Evolutionary conservation across 2,888 invertebrate genomes (phyloP).

Genomic region (Epirrhoe tristata): DNA sequence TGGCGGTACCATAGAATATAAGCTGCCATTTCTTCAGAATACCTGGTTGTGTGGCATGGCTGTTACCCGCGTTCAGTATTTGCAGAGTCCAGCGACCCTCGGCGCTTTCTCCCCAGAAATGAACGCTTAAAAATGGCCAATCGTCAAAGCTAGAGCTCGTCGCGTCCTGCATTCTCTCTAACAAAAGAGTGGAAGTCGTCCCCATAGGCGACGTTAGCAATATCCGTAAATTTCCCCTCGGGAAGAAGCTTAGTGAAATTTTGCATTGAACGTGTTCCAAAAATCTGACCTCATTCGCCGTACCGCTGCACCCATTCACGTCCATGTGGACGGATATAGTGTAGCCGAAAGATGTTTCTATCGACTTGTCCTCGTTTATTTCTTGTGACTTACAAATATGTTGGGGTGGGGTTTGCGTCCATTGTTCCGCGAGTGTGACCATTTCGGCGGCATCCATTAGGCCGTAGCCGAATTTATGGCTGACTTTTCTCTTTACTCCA

Average conservation of each 20-base stretch:
- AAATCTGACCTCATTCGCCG: constrained; percentile 94
- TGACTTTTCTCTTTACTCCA: constrained; percentile 96
- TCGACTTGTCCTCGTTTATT: constrained; percentile 92
- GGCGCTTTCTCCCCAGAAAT: constrained; percentile 98
- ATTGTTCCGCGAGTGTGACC: constrained; percentile 96
- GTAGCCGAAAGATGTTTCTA: constrained; percentile 91
- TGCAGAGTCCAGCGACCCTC: constrained; percentile 95
- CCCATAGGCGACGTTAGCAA: constrained; percentile 96
- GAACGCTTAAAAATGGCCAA: constrained; percentile 99
- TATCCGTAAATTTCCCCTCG: constrained; percentile 96
- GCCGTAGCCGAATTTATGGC: constrained; percentile 99
- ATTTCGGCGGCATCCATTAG: constrained; percentile 98
- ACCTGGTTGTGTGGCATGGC: constrained; percentile 93
- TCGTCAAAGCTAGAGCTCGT: constrained; percentile 97
- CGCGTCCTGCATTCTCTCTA: constrained; percentile 96
- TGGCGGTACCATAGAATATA: constrained; percentile 97
- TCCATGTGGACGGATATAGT: constrained; percentile 94
- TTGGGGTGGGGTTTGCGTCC: constrained; percentile 97
- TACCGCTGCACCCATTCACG: constrained; percentile 95
- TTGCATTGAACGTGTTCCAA: constrained; percentile 99
- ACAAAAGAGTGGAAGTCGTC: constrained; percentile 96
- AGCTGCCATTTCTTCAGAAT: constrained; percentile 97
- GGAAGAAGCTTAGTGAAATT: constrained; percentile 95
- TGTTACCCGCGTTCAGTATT: constrained; percentile 90
- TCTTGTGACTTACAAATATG: constrained; percentile 97